A percentile compares a stretch with the other conserved stretches of the same genome.
Evolutionary conservation across 2,797 vertebrate species (phyloP).

Genomic region (Micrastur ruficollis): DNA sequence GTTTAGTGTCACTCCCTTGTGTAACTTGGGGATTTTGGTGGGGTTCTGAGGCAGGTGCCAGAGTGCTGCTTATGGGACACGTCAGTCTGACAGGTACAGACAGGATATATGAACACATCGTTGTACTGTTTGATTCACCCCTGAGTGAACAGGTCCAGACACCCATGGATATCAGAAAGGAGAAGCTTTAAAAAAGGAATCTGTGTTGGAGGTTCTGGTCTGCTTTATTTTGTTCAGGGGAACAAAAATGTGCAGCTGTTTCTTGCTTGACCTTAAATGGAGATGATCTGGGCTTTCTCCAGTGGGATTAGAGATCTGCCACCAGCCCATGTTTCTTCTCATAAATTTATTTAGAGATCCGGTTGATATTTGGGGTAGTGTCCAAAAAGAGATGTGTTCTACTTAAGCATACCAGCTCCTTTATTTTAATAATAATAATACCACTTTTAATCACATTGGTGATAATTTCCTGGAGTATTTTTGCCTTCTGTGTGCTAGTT

Average conservation of each 20-base stretch:
- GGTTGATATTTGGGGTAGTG: slow-evolving; percentile 36
- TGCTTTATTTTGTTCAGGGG: slow-evolving; percentile 38
- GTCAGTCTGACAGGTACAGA: not conserved
- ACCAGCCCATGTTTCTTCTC: slow-evolving; percentile 47
- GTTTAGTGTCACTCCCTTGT: not conserved
- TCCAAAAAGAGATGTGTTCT: not conserved
- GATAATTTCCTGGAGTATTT: not conserved
- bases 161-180: not conserved
- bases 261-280: slow-evolving; percentile 78
- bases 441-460: not conserved
- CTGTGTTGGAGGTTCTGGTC: slow-evolving; percentile 15
- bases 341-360: slow-evolving; percentile 57
- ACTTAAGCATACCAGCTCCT: not conserved
- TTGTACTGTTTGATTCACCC: not conserved
- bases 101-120: not conserved
- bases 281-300: slow-evolving; percentile 71
- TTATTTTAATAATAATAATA: not conserved
- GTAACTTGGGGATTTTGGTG: not conserved
- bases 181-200: not conserved
- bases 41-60: not conserved
- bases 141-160: not conserved
- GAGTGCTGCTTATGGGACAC: not conserved
- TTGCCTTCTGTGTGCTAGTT: not conserved
- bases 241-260: slow-evolving; percentile 67
- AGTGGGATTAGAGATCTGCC: slow-evolving; percentile 68